phyloP scores from a whole-genome alignment of 2,888 invertebrate species.

The Temnothorax rugatulus region DNA sequence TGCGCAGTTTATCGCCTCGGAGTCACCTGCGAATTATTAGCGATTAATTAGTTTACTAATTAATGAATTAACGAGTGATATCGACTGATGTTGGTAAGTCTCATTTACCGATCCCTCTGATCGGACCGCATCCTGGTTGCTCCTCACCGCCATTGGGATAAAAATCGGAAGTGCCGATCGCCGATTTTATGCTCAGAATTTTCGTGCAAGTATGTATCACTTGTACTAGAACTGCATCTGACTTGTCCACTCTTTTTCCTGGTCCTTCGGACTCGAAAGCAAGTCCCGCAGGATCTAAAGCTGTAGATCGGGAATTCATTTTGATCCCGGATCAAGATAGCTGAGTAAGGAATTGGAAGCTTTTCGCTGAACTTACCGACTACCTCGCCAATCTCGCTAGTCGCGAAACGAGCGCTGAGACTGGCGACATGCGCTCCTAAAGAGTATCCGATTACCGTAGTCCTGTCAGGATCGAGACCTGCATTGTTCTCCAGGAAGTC shows the following conservation, averaged over 20 bases:
- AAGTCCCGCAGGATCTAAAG: neutral
- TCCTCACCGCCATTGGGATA: conserved; percentile 14
- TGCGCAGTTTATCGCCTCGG: conserved; percentile 36
- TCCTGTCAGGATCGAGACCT: neutral
- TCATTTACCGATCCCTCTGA: conserved; percentile 15
- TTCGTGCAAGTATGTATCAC: conserved; percentile 1
- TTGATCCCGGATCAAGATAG: neutral
- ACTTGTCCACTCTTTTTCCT: neutral
- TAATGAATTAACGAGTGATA: neutral
- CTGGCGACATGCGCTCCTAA: neutral
- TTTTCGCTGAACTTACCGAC: neutral
- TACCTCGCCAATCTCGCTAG: neutral
- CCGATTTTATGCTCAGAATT: neutral
- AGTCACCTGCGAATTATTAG: neutral
- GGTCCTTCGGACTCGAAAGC: neutral
- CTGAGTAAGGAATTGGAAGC: neutral
- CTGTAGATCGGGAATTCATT: neutral
- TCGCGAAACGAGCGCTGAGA: neutral
- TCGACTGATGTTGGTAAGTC: neutral
- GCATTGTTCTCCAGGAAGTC: conserved; percentile 10
- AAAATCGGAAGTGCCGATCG: conserved; percentile 10
- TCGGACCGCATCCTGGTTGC: neutral
- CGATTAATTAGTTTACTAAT: neutral
- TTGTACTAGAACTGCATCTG: neutral
- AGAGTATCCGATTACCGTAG: neutral